phyloP scores from a whole-genome alignment of 2,113 vertebrate species.

The Stegastes partitus region DNA sequence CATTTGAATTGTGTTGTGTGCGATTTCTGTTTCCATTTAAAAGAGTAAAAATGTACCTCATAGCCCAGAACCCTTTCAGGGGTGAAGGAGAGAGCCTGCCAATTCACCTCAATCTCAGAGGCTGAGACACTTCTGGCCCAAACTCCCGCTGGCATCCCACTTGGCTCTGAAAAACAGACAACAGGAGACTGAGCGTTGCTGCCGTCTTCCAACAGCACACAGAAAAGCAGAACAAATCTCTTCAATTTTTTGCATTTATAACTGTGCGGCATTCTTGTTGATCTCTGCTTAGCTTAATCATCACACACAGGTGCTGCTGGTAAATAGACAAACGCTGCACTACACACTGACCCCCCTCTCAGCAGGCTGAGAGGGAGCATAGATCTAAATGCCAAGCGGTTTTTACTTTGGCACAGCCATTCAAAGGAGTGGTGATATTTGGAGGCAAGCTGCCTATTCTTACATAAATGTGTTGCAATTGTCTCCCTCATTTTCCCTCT shows the following conservation, averaged over 20 bases:
- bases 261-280: conserved; percentile 45
- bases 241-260: conserved; percentile 58
- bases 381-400: conserved; percentile 70
- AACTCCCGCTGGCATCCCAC: conserved; percentile 86
- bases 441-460: conserved; percentile 27
- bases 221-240: conserved; percentile 63
- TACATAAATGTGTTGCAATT: conserved; percentile 36
- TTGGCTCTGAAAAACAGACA: conserved; percentile 90
- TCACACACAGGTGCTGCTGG: conserved; percentile 57
- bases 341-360: conserved; percentile 46
- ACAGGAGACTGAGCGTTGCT: conserved; percentile 61
- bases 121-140: conserved; percentile 91
- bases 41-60: conserved; percentile 87
- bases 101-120: conserved; percentile 92
- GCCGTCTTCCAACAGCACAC: conserved; percentile 29
- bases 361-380: conserved; percentile 41
- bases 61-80: conserved; percentile 94
- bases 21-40: conserved; percentile 80
- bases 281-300: conserved; percentile 64
- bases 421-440: conserved; percentile 59
- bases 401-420: conserved; percentile 46
- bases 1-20: conserved; percentile 61
- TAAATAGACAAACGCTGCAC: conserved; percentile 51
- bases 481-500: conserved; percentile 11
- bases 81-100: conserved; percentile 89